These are phyloP conservation scores for rat (Rattus norvegicus) DNA, from an alignment of 2,113 vertebrate species.

Conservation along the genomic window DNA sequence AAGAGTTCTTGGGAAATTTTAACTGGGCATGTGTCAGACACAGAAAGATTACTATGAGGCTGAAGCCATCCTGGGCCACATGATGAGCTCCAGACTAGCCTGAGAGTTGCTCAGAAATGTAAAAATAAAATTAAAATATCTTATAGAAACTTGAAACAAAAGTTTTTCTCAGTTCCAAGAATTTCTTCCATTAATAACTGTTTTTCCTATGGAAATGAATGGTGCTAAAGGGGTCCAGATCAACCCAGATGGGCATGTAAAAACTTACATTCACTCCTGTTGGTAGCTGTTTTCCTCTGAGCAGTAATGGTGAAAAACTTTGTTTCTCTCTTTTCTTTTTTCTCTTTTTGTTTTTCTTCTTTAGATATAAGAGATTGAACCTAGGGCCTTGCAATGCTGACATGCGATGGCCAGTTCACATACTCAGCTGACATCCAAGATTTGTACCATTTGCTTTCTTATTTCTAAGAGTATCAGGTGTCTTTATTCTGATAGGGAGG, in stretches of 20 bases:
- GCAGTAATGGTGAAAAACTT: background rate
- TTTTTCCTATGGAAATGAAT: background rate
- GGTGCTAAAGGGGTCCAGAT: slow-evolving; percentile 28
- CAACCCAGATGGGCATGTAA: background rate
- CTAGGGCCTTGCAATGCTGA: background rate
- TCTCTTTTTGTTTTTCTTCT: background rate
- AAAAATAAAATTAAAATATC: background rate
- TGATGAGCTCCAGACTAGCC: background rate
- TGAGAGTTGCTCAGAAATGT: background rate
- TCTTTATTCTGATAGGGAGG: background rate
- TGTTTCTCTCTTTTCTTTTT: background rate
- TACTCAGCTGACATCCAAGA: background rate
- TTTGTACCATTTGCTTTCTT: background rate
- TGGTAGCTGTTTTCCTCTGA: slow-evolving; percentile 17
- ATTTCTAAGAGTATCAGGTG: background rate
- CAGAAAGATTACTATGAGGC: background rate
- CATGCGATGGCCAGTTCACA: background rate
- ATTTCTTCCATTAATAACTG: slow-evolving; percentile 39
- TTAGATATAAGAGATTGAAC: background rate
- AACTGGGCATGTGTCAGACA: background rate
- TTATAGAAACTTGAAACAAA: slow-evolving; percentile 36
- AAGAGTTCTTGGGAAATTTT: slow-evolving; percentile 49
- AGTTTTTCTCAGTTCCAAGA: slow-evolving; percentile 3
- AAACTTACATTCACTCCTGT: background rate
- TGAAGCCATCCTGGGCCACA: background rate